Evolutionary conservation across 1,140 invertebrate species (phyloP), one percentile per base, ranked within the genome.

Genomic region (Nasonia vitripennis): DNA sequence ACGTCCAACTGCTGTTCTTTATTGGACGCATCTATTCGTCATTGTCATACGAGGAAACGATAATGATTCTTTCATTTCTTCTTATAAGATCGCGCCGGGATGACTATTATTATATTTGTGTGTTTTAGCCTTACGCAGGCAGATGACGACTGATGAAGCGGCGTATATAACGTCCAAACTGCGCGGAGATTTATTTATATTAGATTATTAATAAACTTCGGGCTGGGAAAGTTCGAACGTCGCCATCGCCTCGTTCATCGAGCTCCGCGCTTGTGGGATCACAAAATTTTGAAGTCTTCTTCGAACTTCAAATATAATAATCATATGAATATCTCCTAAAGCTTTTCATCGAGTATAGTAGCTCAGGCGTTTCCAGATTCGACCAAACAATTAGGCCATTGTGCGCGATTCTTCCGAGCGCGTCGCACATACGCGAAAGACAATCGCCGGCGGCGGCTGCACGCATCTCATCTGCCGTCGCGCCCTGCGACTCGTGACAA

Each of bases 121-220:
- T 45, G 41, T 45, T 45, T 45, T 45, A 45, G 41, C 7, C 41
- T 45, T 7, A 9, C 41, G 41, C 41, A 45, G 41, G 41, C 41
- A 45, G 62, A 45, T 45, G 41, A 45, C 41, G 41, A 45, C 41
- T 45, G 9, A 45, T 68, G 55, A 68, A 45, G 67, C 20, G 4
- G 37, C 10, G 10, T 45, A 45, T 45, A 45, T 82, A 83, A 62
- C 20, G 11, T 27, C 62, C 23, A 83, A 9, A 45, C 20, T 62
- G 51, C 31, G 81, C 12, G 23, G 20, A 75, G 48, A 75, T 83
- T 68, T 78, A 78, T 83, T 83, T 83, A 45, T 78, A 70, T 78
- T 83, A 78, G 11, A 70, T 83, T 78, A 78, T 78, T 78, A 83
- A 83, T 83, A 83, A 78, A 83, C 31, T 51, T 10, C 55, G 31